Evolutionary conservation across 2,888 invertebrate genomes (phyloP).

Genomic region (Hedya salicella): DNA sequence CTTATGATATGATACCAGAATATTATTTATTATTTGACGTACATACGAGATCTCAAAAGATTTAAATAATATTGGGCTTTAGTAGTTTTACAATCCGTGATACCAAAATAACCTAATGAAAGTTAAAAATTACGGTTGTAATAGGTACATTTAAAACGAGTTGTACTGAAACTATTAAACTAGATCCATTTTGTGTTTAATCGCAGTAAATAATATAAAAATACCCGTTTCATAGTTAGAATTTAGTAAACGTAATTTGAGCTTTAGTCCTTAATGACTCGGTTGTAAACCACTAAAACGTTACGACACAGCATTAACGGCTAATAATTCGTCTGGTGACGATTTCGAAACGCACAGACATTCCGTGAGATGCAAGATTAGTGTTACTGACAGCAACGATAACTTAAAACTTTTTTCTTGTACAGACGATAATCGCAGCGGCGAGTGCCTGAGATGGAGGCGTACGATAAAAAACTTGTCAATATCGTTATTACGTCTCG

Average conservation of each 20-base stretch:
- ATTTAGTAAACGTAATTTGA: conserved; percentile 61
- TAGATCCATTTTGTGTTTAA: conserved; percentile 19
- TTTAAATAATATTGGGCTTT: too few species aligned
- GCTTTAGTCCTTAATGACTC: conserved; percentile 67
- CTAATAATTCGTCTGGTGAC: conserved; percentile 74
- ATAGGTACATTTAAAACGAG: not conserved
- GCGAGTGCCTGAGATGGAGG: conserved; percentile 65
- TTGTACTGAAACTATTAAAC: not conserved
- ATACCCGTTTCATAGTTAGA: conserved; percentile 39
- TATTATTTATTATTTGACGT: too few species aligned
- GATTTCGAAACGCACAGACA: conserved; percentile 73
- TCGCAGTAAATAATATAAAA: conserved; percentile 40
- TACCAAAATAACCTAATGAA: not conserved
- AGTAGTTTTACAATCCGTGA: too few species aligned
- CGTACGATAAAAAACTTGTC: conserved; percentile 74
- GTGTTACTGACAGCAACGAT: conserved; percentile 69
- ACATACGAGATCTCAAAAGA: too few species aligned
- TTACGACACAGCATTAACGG: conserved; percentile 71
- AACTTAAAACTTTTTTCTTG: conserved; percentile 74
- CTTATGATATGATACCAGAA: not conserved
- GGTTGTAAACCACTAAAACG: conserved; percentile 70
- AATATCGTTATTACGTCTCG: conserved; percentile 72
- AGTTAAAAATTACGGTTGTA: not conserved
- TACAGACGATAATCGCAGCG: conserved; percentile 68
- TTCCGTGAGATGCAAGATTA: conserved; percentile 75